phyloP scores from a whole-genome alignment of 1,140 invertebrate species.

The Nephila pilipes region DNA sequence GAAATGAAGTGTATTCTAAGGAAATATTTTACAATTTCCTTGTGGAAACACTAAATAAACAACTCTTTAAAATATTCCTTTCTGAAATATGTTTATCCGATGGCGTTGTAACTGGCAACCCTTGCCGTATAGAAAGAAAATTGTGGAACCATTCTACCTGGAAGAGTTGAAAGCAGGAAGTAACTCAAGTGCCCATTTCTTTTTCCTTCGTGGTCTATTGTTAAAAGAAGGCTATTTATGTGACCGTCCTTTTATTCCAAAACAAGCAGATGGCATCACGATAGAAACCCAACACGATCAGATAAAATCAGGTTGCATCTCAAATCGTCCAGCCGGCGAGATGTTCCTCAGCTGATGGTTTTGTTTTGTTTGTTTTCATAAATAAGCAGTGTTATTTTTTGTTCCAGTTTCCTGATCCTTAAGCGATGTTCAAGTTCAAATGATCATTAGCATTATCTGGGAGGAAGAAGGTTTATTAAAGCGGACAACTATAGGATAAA shows the following conservation, averaged over 20 bases:
- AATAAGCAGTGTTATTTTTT: background rate
- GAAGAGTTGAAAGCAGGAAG: background rate
- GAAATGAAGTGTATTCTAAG: no score
- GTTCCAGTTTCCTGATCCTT: constrained; percentile 1
- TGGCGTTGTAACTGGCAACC: no score
- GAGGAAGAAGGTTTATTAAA: background rate
- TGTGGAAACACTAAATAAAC: no score
- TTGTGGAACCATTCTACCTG: background rate
- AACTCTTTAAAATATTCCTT: no score
- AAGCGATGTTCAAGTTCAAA: constrained; percentile 4
- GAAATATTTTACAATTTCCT: no score
- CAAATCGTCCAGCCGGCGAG: background rate
- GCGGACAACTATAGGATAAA: background rate
- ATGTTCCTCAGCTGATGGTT: no score
- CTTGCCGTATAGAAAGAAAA: background rate
- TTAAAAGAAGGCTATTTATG: background rate
- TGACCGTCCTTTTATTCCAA: background rate
- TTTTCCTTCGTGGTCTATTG: background rate
- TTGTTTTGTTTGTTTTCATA: background rate
- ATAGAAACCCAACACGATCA: constrained; percentile 26
- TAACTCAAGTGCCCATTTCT: background rate
- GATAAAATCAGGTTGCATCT: constrained; percentile 31
- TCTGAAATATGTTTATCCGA: no score
- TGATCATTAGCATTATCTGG: constrained; percentile 23
- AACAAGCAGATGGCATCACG: constrained; percentile 15